Base-by-base conservation (phyloP, 2,113 vertebrate genomes). In the Odocoileus virginianus region DNA sequence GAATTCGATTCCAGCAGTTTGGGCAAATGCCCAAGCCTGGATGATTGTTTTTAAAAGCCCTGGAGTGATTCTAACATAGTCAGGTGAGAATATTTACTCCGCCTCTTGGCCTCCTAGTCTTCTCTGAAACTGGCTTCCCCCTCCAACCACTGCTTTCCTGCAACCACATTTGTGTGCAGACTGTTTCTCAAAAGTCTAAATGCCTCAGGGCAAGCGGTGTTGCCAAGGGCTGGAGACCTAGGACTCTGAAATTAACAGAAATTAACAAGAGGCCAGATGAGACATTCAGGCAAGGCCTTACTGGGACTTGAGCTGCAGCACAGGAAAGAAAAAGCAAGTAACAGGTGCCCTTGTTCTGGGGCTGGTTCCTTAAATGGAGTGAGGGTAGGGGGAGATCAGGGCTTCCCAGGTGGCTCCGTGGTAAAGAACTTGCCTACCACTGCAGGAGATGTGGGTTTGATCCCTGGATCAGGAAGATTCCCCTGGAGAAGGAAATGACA, bases 161-260 rank as follows among this genome's bases (percentile, higher is more conserved):
- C 15, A 25, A 57, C 2, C 9, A 27, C 7, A 36, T 90, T 60
- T 13, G 76, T 36, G 3, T 58, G 30, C 71, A n/a, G 40, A 4
- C 7, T 61, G 2, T 61, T 94, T 85, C 45, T 87, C 50, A 76
- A 45, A 78, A 87, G 94, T 14, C 76, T 21, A 90, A 57, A 30
- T 88, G 40, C 28, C 33, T 83, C 52, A 55, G 45, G 28, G 40
- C 8, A n/a, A 86, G 2, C 2, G 12, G 7, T 52, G 17, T 52
- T 52, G 47, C 17, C 12, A 21, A 0, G 1, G 17, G 36, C 64
- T 36, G 1, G 4, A n/a, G n/a, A 36, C 10, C 36, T 13, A 12
- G 36, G 67, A 25, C 79, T 36, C 79, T 54, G 2, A 2, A 14
- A 54, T 54, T 52, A 54, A 36, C 21, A 82, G 50, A 82, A 54